phyloP scores from a whole-genome alignment of 1,140 invertebrate species.

The Parapsyche elsis region DNA sequence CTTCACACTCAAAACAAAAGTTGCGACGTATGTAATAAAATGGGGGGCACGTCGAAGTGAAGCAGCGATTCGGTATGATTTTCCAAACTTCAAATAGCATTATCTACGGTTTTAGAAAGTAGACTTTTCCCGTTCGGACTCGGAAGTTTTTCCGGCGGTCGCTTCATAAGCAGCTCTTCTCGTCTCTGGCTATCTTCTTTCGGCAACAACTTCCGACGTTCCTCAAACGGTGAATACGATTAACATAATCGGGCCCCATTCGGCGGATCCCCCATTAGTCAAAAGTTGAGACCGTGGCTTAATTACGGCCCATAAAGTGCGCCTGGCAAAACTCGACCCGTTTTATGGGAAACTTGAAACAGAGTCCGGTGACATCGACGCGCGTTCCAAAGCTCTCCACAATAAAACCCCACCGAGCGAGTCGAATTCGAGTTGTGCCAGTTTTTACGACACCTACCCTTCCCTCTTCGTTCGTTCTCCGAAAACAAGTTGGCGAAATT shows the following conservation, averaged over 20 bases:
- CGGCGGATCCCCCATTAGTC: constrained; percentile 49
- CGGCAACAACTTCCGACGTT: neutral
- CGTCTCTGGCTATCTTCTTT: no score
- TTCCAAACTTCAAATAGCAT: no score
- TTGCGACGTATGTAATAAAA: no score
- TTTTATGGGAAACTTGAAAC: constrained; percentile 49
- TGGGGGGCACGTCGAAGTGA: no score
- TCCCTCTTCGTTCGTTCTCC: no score
- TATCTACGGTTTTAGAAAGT: no score
- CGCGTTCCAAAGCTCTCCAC: neutral
- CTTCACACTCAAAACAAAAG: no score
- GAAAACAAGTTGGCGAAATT: constrained; percentile 6
- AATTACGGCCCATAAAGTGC: constrained; percentile 47
- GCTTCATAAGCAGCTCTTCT: no score
- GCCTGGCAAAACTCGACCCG: constrained; percentile 25
- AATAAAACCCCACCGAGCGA: constrained; percentile 20
- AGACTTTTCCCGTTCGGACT: no score
- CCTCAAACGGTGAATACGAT: constrained; percentile 34
- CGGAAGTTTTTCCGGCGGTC: neutral
- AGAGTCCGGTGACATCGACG: constrained; percentile 11
- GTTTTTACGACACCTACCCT: constrained; percentile 27
- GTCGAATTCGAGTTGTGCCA: neutral
- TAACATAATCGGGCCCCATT: constrained; percentile 46
- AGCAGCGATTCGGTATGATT: no score
- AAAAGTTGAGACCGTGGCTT: constrained; percentile 50